A percentile compares a stretch with the other conserved stretches of the same genome.
Evolutionary conservation across 2,113 vertebrate genomes (phyloP).

Genomic region (Tenrec ecaudatus): DNA sequence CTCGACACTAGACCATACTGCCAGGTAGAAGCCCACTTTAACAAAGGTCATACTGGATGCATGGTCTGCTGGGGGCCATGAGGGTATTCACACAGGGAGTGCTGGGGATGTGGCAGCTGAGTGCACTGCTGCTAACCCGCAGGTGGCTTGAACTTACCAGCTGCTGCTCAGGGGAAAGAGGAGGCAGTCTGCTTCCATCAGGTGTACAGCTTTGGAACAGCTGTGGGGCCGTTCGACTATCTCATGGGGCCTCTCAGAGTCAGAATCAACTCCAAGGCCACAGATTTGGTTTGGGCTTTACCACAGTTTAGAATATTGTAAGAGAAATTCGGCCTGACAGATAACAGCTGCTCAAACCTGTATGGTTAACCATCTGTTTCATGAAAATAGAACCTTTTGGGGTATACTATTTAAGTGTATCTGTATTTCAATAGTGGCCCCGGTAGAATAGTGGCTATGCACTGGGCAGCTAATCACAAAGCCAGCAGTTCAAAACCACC

Average conservation of each 20-base stretch:
- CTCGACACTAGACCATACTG: not conserved
- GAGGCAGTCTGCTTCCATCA: not conserved
- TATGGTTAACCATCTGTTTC: not conserved
- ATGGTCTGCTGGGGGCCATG: not conserved
- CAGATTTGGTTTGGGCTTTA: not conserved
- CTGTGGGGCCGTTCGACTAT: not conserved
- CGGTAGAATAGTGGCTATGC: no score
- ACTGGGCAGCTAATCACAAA: no score
- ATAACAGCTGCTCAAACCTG: not conserved
- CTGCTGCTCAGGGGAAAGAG: not conserved
- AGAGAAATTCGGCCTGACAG: constrained; percentile 15
- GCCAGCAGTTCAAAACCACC: no score
- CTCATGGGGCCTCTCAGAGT: not conserved
- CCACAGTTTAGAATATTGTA: constrained; percentile 34
- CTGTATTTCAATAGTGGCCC: constrained; percentile 38
- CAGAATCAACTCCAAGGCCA: not conserved
- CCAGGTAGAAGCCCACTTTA: not conserved
- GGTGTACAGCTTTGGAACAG: not conserved
- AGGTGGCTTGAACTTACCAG: not conserved
- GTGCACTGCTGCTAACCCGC: not conserved
- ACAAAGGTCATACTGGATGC: not conserved
- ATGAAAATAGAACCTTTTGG: not conserved
- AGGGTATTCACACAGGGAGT: not conserved
- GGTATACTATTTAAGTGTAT: constrained; percentile 24
- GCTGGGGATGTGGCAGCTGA: not conserved